Base-by-base conservation (phyloP, 2,113 vertebrate species). In the Indicator indicator region DNA sequence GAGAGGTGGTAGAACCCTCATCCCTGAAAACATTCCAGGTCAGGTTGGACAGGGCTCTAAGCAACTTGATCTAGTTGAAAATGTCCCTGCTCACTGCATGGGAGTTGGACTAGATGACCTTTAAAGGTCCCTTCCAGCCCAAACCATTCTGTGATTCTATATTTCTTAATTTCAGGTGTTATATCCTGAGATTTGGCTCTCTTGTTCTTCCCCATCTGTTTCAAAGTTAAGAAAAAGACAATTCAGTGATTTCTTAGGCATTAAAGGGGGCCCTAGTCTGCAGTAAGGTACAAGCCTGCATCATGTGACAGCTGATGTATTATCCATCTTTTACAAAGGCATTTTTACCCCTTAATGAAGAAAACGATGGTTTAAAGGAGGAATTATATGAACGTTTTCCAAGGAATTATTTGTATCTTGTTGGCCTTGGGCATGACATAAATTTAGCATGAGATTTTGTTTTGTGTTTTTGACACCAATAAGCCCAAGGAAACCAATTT, bases 371-470 rank as follows among this genome's bases (percentile, higher is more conserved):
- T 75, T 70, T 86, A 83, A 93, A 88, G 10, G 14, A 44, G 32
- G 54, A 74, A 28, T 50, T 70, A 62, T 8, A 63, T 4, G 36
- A 76, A 62, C 12, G 9, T 64, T 77, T 88, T 84, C 67, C 27
- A 67, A 44, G 30, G 55, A 85, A 40, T 30, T 38, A 48, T 83
- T 93, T 91, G 86, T 59, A 80, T 55, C 63, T 73, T 67, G n/a
- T 71, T 89, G 71, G 80, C 74, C 70, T 48, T 80, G 46, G 59
- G 55, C 71, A 71, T 8, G 40, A 55, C 44, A 72, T 38, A 33
- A 92, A 91, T 89, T 95, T 91, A 91, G 84, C 72, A 88, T 2
- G 7, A 90, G 52, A 83, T 90, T 92, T 87, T 89, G 36, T 83
- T 96, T 89, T 32, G 44, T 55, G 63, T 93, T 46, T 52, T 50